Evolutionary conservation across 2,113 vertebrate genomes (phyloP).

Genomic region (Odocoileus virginianus): DNA sequence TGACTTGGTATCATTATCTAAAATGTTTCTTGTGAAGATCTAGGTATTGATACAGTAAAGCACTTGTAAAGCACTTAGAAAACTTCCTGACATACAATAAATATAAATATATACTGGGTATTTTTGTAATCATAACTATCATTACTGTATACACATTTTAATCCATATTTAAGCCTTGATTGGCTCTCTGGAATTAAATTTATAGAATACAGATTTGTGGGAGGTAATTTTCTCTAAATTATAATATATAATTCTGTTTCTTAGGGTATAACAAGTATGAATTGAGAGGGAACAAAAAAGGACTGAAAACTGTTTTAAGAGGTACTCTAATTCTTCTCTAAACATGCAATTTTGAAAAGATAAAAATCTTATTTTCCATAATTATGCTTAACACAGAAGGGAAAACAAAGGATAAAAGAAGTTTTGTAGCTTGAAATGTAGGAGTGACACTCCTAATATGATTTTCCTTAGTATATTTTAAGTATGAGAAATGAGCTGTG

Average conservation of each 20-base stretch:
- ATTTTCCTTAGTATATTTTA: not conserved
- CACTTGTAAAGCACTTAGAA: not conserved
- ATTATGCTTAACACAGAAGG: slow-evolving; percentile 33
- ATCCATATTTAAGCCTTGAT: slow-evolving; percentile 42
- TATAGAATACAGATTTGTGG: slow-evolving; percentile 62
- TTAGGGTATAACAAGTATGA: slow-evolving; percentile 68
- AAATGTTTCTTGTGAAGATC: not conserved
- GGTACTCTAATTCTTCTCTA: slow-evolving; percentile 20
- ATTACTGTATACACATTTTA: slow-evolving; percentile 32
- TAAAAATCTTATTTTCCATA: slow-evolving; percentile 52
- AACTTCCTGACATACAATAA: not conserved
- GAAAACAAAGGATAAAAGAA: slow-evolving; percentile 38
- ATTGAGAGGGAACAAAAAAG: slow-evolving; percentile 66
- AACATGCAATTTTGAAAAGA: slow-evolving; percentile 51
- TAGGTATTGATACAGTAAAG: not conserved
- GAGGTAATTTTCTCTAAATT: slow-evolving; percentile 74
- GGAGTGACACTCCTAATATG: not conserved
- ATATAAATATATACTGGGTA: not conserved
- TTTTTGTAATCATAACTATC: not conserved
- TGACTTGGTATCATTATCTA: not conserved
- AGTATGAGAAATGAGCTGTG: not conserved
- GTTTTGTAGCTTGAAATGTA: not conserved
- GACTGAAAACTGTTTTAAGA: slow-evolving; percentile 52
- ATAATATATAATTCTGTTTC: slow-evolving; percentile 71
- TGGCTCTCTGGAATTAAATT: slow-evolving; percentile 68